phyloP scores from a whole-genome alignment of 2,797 vertebrate genomes.

The Sebastes cheni region DNA sequence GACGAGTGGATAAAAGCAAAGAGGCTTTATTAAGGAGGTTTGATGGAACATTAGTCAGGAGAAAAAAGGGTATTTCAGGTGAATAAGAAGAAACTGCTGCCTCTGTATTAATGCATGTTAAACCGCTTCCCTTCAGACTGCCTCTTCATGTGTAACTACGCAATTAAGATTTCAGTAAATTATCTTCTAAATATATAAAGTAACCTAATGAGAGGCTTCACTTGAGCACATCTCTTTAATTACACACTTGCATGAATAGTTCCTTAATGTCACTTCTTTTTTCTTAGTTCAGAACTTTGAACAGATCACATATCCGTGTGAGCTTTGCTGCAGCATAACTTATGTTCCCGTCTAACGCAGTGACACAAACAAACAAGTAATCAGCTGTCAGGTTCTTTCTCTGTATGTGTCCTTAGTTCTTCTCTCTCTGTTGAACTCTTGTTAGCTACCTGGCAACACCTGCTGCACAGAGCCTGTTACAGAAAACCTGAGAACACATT shows the following conservation, averaged over 20 bases:
- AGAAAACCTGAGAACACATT: conserved; percentile 32
- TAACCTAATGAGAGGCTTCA: conserved; percentile 34
- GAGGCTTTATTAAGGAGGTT: not conserved
- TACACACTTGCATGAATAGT: conserved; percentile 34
- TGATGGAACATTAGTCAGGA: not conserved
- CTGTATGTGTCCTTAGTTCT: not conserved
- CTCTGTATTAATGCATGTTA: not conserved
- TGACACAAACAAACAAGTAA: conserved; percentile 48
- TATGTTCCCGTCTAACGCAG: not conserved
- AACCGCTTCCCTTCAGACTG: not conserved
- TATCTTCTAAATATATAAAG: conserved; percentile 9
- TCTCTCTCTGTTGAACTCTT: not conserved
- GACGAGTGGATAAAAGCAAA: not conserved
- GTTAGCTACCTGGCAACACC: conserved; percentile 48
- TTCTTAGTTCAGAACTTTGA: not conserved
- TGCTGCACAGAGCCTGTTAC: conserved; percentile 34
- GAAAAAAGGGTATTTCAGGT: not conserved
- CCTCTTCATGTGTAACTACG: conserved; percentile 13
- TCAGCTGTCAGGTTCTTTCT: conserved; percentile 30
- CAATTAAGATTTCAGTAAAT: conserved; percentile 35
- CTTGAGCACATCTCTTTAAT: conserved; percentile 37
- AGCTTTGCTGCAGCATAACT: conserved; percentile 12
- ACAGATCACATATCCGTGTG: not conserved
- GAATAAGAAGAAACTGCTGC: not conserved
- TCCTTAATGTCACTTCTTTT: conserved; percentile 6